These are phyloP conservation scores for Eristalis tenax DNA, from an alignment of 2,888 invertebrate species.

Conservation along the genomic window DNA sequence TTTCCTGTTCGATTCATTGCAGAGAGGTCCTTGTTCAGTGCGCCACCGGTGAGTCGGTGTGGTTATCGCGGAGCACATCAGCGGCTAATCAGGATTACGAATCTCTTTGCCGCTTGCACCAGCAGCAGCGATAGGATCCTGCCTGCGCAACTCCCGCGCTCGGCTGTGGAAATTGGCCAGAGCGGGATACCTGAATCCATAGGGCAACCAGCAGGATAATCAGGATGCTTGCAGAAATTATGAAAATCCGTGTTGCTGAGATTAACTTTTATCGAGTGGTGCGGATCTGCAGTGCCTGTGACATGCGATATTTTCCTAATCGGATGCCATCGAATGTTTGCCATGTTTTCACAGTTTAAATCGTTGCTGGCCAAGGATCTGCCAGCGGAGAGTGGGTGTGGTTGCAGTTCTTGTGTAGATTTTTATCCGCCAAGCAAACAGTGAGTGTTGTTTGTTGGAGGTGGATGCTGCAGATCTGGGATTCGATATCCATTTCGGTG, in stretches of 20 bases:
- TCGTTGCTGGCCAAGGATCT: background rate
- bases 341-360: slow-evolving; percentile 68
- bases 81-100: slow-evolving; percentile 59
- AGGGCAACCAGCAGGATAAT: slow-evolving; percentile 48
- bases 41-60: slow-evolving; percentile 11
- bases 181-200: slow-evolving; percentile 23
- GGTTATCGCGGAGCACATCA: slow-evolving; percentile 52
- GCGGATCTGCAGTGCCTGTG: slow-evolving; percentile 53
- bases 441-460: background rate
- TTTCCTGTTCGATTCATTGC: slow-evolving; percentile 59
- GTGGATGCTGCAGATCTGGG: slow-evolving; percentile 32
- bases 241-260: slow-evolving; percentile 54
- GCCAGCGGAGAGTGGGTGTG: slow-evolving; percentile 19
- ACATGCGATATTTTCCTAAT: slow-evolving; percentile 66
- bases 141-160: slow-evolving; percentile 10
- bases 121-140: background rate
- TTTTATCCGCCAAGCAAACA: slow-evolving; percentile 28
- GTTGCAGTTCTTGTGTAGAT: slow-evolving; percentile 32
- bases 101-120: slow-evolving; percentile 41
- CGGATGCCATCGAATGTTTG: slow-evolving; percentile 65
- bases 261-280: slow-evolving; percentile 65
- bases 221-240: slow-evolving; percentile 56
- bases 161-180: slow-evolving; percentile 36
- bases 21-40: slow-evolving; percentile 16
- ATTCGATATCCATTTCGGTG: background rate